Evolutionary conservation across 2,113 vertebrate genomes (phyloP), one percentile per base, ranked within the genome.

Genomic region (Sylvietta virens): DNA sequence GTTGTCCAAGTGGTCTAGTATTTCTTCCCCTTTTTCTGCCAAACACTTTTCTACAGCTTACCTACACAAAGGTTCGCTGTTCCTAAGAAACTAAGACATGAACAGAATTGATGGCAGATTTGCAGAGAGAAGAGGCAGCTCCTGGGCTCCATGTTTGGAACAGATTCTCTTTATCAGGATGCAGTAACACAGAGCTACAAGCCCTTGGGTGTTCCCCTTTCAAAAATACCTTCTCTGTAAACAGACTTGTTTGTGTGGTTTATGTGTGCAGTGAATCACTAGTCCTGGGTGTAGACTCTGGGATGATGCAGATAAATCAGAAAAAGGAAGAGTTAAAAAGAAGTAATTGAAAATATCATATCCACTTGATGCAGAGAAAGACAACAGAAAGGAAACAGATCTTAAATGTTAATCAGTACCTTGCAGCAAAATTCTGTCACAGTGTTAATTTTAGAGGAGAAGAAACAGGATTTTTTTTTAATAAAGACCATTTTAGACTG

Each of bases 201-300:
- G 65, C 2, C 13, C 9, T 27, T 37, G 30, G 31, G 22, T 45
- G 37, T 65, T 45, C 6, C 9, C 1, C 13, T 86, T 50, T 73
- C 23, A 35, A 62, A 61, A 77, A 65, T 18, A 56, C 15, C 5
- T 90, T 39, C 12, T 50, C 22, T 61, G 19, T 31, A 37, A 24
- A 7, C 42, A 40, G 37, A 44, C 0, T 0, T 1, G 3, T n/a
- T 20, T 28, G 13, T 67, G 30, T 50, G n/a, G 11, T 20, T 35
- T 69, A 20, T 47, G 37, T 35, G 9, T 12, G 5, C 42, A 71
- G 16, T 42, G 31, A 94, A 42, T 72, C 35, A 53, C 5, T 62
- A 12, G 31, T 74, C 21, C 14, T 67, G 33, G 11, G 13, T 58
- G 27, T 12, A 42, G 50, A 51, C 14, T 39, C 64, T 48, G 21